Base-by-base conservation (phyloP, 2,113 vertebrate species). In the Chaetodon trifascialis region DNA sequence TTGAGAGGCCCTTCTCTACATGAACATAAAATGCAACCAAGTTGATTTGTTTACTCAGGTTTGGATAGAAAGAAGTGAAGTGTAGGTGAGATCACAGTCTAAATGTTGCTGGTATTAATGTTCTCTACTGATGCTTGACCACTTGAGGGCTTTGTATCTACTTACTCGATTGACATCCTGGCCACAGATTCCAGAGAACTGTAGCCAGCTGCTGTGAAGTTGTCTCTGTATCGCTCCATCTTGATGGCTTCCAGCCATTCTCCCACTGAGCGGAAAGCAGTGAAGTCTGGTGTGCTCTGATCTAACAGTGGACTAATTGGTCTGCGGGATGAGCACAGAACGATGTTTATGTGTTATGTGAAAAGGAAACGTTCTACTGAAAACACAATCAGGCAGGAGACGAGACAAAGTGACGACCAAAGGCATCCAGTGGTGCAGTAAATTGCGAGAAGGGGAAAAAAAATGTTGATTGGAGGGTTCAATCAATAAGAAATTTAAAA, bases 191-290 rank as follows among this genome's bases (percentile, higher is more conserved):
- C 97, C 90, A 99, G 96, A 71, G 97, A 97, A 95, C 96, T 97
- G 94, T 98, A 99, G 89, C 98, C 98, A 52, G 98, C 97, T 79
- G 98, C 97, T 90, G 97, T 98, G 95, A 99, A 99, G 95, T 98
- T 99, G 94, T 99, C 98, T 92, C 97, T 95, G 94, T 99, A 99
- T 94, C 97, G 95, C 92, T 99, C 98, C 98, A 99, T 99, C 95
- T 99, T 99, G 96, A 99, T 99, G 95, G 98, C 98, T 95, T 99
- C 97, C 92, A 99, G 95, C 98, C 98, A 99, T 95, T 99, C 98
- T 91, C 96, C 97, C 94, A 99, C 97, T 46, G 98, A 97, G 95
- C 97, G 96, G 94, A 99, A 99, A 87, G 98, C 94, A 79, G 96
- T 97, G 95, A 99, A 99, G 93, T 99, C 97, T 76, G 97, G 97